Percentiles rank a stretch among this genome's conserved stretches.
These are phyloP conservation scores for Danaus plexippus DNA, from an alignment of 1,140 invertebrate genomes.

Conservation along the genomic window DNA sequence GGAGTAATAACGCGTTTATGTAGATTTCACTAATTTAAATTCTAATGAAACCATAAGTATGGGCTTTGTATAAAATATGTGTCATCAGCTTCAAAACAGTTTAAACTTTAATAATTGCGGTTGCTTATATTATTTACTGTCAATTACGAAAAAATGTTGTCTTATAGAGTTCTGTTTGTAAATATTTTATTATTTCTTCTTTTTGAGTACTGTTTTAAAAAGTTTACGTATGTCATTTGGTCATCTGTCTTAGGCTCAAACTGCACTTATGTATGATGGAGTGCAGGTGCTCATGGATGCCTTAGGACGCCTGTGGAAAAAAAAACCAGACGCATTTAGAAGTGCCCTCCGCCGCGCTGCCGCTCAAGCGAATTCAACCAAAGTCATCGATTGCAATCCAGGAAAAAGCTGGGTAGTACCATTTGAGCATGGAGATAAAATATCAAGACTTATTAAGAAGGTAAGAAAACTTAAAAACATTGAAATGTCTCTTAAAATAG, in stretches of 20 bases:
- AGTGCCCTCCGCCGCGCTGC: conserved; percentile 78
- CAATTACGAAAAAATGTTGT: no score
- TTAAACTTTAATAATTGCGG: no score
- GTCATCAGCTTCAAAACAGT: no score
- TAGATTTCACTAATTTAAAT: conserved; percentile 54
- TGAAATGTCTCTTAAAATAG: no score
- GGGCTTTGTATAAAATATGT: conserved; percentile 46
- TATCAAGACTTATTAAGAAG: conserved; percentile 88
- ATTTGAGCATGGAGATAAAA: conserved; percentile 93
- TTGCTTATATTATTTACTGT: no score
- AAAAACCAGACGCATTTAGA: conserved; percentile 86
- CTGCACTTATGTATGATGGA: conserved; percentile 95
- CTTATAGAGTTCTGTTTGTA: no score
- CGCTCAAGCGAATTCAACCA: conserved; percentile 75
- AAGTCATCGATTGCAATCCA: conserved; percentile 86
- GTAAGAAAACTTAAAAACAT: conserved; percentile 59
- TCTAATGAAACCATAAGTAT: conserved; percentile 51
- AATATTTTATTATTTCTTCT: no score
- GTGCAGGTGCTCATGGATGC: conserved; percentile 92
- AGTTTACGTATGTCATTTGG: no score
- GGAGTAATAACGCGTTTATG: conserved; percentile 51
- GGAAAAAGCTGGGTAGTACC: conserved; percentile 85
- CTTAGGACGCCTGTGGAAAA: conserved; percentile 86
- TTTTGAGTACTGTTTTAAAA: no score
- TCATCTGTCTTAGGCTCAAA: conserved; percentile 77